Evolutionary conservation across 2,113 vertebrate genomes (phyloP).

Genomic region (Syngnathus typhle): DNA sequence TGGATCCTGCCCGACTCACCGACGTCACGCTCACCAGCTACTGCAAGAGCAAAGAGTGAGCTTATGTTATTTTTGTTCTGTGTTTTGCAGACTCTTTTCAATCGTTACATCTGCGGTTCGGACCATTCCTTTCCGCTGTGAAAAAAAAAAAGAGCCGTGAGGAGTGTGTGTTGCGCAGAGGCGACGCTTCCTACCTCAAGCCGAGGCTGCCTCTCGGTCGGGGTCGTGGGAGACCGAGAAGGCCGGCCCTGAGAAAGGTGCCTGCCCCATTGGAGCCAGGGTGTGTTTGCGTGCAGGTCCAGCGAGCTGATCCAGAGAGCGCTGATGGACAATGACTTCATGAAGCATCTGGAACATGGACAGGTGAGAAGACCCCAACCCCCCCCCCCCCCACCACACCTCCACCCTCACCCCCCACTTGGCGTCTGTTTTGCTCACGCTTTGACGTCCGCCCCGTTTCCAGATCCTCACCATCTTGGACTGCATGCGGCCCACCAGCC

Average conservation of each 20-base stretch:
- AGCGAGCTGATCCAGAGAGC: constrained; percentile 67
- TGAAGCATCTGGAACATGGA: constrained; percentile 68
- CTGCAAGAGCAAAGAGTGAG: constrained; percentile 67
- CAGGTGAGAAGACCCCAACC: constrained; percentile 50
- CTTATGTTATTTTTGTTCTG: no score
- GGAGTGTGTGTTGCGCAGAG: no score
- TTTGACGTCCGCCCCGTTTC: background rate
- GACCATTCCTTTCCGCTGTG: no score
- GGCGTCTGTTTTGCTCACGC: background rate
- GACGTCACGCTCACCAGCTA: constrained; percentile 66
- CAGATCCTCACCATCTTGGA: constrained; percentile 72
- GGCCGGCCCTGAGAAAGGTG: background rate
- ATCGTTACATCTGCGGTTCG: no score
- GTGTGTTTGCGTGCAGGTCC: constrained; percentile 45
- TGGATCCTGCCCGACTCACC: constrained; percentile 63
- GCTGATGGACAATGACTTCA: constrained; percentile 72
- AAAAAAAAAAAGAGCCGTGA: no score
- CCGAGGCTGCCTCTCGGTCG: no score
- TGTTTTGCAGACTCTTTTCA: no score
- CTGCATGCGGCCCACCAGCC: constrained; percentile 67
- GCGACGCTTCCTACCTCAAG: no score
- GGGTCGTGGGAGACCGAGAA: no score
- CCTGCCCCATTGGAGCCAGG: background rate
- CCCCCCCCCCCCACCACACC: no score
- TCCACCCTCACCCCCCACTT: no score